Evolutionary conservation across 2,113 vertebrate species (phyloP), one percentile per base, ranked within the genome.

Genomic region (Ranitomeya imitator): DNA sequence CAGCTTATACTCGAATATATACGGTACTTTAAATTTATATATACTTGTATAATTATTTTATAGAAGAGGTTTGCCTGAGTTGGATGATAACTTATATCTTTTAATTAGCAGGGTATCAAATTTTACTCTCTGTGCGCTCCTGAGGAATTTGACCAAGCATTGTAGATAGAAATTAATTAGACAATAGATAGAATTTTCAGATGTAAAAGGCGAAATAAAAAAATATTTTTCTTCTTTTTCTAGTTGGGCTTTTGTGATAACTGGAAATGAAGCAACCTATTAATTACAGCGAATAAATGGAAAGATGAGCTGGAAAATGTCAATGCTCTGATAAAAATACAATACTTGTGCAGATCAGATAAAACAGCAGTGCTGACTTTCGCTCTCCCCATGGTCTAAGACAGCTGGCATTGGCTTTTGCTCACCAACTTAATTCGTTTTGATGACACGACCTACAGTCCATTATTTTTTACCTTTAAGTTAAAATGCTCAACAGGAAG

Each of bases 401-500:
- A 55, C 71, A 77, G 87, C 37, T 67, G 59, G 26, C 37, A 55
- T 60, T 80, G 31, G 51, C 21, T 88, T 83, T 60, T 31, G 45
- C 69, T 84, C 87, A 65, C 87, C 59, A 16, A 59, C 81, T 84
- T 3, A 45, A 80, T 5, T 60, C 16, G 67, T 18, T 90, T n/a
- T 45, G 63, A 77, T 69, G 85, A 86, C 16, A 57, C 67, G 21
- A 14, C 15, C 18, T 45, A 57, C 23, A 86, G 31, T 10, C 73
- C 83, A 16, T 45, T 12, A 73, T 54, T 45, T 77, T 88, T 88
- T 71, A 79, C 18, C 51, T 85, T 5, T 63, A 37, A 90, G 84
- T 78, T 89, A 90, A 90, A 87, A 79, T 61, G 11, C 89, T 60
- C 80, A 88, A 57, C 54, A 86, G 73, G 85, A 91, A 89, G 79